These are phyloP conservation scores for Aplocera efformata DNA, from an alignment of 2,888 invertebrate species.

Conservation along the genomic window DNA sequence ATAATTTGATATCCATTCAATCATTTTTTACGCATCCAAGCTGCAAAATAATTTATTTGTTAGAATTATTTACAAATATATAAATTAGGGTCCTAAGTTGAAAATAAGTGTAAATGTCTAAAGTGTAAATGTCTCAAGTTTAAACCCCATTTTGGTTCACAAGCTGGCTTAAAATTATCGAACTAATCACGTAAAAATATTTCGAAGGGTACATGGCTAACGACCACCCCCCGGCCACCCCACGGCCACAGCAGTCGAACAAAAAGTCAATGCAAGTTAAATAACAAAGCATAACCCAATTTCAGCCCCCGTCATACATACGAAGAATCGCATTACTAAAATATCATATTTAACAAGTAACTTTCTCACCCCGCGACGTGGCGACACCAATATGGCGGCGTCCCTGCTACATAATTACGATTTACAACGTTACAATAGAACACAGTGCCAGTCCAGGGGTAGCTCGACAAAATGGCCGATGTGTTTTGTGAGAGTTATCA, in stretches of 20 bases:
- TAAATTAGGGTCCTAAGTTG: no score
- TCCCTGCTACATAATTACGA: slow-evolving; percentile 51
- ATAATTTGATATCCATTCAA: no score
- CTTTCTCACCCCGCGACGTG: slow-evolving; percentile 45
- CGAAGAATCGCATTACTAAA: slow-evolving; percentile 50
- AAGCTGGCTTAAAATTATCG: no score
- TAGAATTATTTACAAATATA: no score
- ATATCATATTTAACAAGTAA: slow-evolving; percentile 48
- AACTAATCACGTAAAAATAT: not conserved
- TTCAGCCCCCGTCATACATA: slow-evolving; percentile 24
- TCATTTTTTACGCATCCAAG: no score
- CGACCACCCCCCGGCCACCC: not conserved
- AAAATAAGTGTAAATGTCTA: no score
- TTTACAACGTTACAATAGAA: slow-evolving; percentile 37
- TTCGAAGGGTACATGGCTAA: not conserved
- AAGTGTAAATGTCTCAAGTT: no score
- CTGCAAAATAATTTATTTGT: no score
- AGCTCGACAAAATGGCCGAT: slow-evolving; percentile 34
- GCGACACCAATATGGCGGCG: slow-evolving; percentile 32
- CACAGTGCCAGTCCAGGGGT: slow-evolving; percentile 35
- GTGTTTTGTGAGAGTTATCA: slow-evolving; percentile 21
- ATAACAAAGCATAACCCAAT: slow-evolving; percentile 14
- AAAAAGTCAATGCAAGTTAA: slow-evolving; percentile 16
- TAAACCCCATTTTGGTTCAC: no score
- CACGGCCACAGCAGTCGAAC: not conserved